phyloP scores from a whole-genome alignment of 2,888 invertebrate genomes.

The Pegoplata infirma region DNA sequence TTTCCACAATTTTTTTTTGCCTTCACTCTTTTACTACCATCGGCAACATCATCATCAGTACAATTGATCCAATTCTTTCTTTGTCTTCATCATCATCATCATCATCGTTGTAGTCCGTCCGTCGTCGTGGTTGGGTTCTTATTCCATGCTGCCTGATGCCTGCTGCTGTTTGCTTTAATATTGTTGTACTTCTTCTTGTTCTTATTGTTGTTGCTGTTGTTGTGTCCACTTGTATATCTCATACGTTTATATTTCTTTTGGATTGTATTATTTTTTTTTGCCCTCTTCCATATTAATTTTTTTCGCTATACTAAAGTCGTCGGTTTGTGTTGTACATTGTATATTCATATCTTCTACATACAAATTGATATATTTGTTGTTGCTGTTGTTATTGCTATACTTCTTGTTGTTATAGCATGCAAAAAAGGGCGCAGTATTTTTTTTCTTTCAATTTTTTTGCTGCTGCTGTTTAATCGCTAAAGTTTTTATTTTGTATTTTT shows the following conservation, averaged over 20 bases:
- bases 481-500: constrained; percentile 37
- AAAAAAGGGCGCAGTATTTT: constrained; percentile 61
- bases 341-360: constrained; percentile 59
- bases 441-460: constrained; percentile 35
- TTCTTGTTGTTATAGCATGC: constrained; percentile 42
- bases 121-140: constrained; percentile 41
- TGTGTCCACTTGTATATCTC: constrained; percentile 45
- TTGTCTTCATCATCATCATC: constrained; percentile 24
- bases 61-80: constrained; percentile 61
- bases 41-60: constrained; percentile 27
- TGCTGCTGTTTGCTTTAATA: background rate
- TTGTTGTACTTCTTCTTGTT: background rate
- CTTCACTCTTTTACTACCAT: too few relatives aligned
- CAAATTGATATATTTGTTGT: constrained; percentile 60
- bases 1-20: too few relatives aligned
- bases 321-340: constrained; percentile 65
- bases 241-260: constrained; percentile 23
- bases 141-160: constrained; percentile 12
- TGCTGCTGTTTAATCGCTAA: constrained; percentile 55
- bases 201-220: constrained; percentile 6
- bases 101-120: too few relatives aligned
- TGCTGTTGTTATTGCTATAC: constrained; percentile 19
- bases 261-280: constrained; percentile 33
- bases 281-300: constrained; percentile 40
- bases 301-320: constrained; percentile 5